Conservation (phyloP, 2,113 vertebrate genomes). For the Lasiurus cinereus region DNA sequence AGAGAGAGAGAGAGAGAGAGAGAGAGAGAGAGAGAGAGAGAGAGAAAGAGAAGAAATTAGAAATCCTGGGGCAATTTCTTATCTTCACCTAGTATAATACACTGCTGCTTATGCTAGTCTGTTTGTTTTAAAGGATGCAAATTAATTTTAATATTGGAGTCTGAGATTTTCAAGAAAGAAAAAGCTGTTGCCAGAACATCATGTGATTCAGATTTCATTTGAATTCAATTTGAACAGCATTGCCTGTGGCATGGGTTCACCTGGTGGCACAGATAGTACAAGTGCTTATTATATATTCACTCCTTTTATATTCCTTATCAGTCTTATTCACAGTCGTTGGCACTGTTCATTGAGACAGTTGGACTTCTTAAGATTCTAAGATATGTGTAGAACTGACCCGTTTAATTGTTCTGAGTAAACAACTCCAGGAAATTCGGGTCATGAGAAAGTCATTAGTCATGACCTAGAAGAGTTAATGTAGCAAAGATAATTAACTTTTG, state of each 20-base stretch:
- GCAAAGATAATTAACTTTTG: background rate
- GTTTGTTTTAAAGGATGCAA: conserved; percentile 52
- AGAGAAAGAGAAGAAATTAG: background rate
- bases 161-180: conserved; percentile 50
- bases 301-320: background rate
- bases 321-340: background rate
- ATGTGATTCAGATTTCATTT: conserved; percentile 58
- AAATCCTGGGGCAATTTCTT: conserved; percentile 6
- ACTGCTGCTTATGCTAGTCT: background rate
- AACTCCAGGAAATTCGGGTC: conserved; percentile 61
- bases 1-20: no score
- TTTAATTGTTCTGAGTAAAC: conserved; percentile 21
- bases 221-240: conserved; percentile 57
- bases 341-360: background rate
- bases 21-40: no score
- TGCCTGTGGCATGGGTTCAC: background rate
- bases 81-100: background rate
- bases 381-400: background rate
- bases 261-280: background rate
- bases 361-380: background rate
- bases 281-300: background rate
- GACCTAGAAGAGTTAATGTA: conserved; percentile 49
- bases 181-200: conserved; percentile 47
- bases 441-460: conserved; percentile 62
- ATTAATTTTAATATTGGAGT: conserved; percentile 62